Evolutionary conservation across 2,888 invertebrate genomes (phyloP).

Genomic region (Antitype chi): DNA sequence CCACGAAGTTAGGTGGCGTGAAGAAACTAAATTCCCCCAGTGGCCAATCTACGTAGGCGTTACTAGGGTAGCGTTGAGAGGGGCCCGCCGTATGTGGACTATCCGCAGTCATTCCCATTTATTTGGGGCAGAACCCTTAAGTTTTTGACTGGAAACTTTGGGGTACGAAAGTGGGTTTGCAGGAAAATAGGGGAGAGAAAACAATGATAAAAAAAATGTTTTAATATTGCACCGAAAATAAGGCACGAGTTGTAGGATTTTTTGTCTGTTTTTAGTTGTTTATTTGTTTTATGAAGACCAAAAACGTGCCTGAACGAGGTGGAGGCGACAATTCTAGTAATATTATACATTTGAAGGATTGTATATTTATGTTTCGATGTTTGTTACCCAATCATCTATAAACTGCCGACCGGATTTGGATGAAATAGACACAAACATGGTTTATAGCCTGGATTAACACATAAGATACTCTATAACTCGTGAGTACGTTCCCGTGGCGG

Average conservation of each 20-base stretch:
- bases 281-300: neutral
- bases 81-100: slow-evolving; percentile 16
- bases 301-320: too few relatives aligned
- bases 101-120: slow-evolving; percentile 55
- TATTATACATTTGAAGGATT: too few relatives aligned
- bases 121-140: slow-evolving; percentile 47
- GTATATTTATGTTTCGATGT: too few relatives aligned
- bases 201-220: neutral
- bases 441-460: too few relatives aligned
- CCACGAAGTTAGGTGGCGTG: slow-evolving; percentile 62
- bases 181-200: slow-evolving; percentile 17
- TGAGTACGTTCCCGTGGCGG: too few relatives aligned
- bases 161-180: slow-evolving; percentile 37
- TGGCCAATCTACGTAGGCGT: slow-evolving; percentile 66
- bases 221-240: neutral
- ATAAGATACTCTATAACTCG: too few relatives aligned
- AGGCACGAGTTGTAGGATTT: neutral
- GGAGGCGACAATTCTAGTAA: too few relatives aligned
- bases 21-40: slow-evolving; percentile 67
- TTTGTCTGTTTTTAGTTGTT: neutral
- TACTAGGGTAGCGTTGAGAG: slow-evolving; percentile 39
- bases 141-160: slow-evolving; percentile 51
- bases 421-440: too few relatives aligned
- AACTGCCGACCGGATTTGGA: too few relatives aligned
- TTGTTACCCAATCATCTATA: too few relatives aligned